Evolutionary conservation across 2,888 invertebrate genomes (phyloP), one percentile per base, ranked within the genome.

Genomic region (Malacosoma neustria): DNA sequence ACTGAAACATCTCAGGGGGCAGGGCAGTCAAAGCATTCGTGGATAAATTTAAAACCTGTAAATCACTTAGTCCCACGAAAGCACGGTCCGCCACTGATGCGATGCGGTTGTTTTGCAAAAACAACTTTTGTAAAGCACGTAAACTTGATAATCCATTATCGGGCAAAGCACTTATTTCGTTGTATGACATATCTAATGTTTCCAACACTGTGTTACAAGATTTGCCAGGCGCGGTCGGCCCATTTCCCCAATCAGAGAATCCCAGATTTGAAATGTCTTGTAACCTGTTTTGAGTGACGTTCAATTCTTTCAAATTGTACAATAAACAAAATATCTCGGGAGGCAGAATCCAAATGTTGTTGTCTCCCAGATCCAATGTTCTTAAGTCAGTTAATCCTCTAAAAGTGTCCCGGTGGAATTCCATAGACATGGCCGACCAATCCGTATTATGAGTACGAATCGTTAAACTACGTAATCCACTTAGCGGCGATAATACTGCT

Each of bases 351-450:
- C 93, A 92, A 50, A 93, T 90, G 62, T 93, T 92, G 67, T 93
- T 93, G 57, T 91, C 91, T 29, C 90, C 91, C 40, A 94, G 82
- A 73, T 93, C 91, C 50, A 93, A 84, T 49, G 79, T 87, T 51
- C 90, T 87, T 31, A 93, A 77, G 58, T 90, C 90, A 13, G 89
- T 87, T 37, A 93, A 81, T 6, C 92, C 89, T 44, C 91, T 84
- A 43, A 94, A 89, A 41, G 92, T 91, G 57, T 92, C 92, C 31
- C 90, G 85, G 56, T 91, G 90, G 43, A 93, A 86, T 54, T 93
- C 92, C 77, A 93, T 87, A 13, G 91, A 91, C 90, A 92, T 91
- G 12, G 92, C 90, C 9, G 93, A 91, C 93, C 93, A 93, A 61
- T 93, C 92, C 14, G 91, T 91, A 65, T 93, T 93, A 64, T 91